phyloP scores from a whole-genome alignment of 1,140 invertebrate species.

The Trachymyrmex cornetzi region DNA sequence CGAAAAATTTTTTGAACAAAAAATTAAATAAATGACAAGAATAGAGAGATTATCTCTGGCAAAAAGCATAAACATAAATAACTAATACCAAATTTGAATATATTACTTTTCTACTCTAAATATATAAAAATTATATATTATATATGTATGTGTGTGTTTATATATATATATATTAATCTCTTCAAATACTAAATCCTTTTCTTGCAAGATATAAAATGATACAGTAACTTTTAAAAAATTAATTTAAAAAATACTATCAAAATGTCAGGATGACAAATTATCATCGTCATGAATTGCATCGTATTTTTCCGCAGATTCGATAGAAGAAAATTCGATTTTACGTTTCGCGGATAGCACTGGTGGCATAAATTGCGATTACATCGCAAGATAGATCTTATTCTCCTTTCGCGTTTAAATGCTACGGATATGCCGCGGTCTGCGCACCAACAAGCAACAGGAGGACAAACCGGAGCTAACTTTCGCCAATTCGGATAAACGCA shows the following conservation, averaged over 20 bases:
- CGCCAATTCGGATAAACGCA: conserved; percentile 92
- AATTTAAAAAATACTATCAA: conserved; percentile 53
- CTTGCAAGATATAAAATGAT: conserved; percentile 52
- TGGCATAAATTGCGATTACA: conserved; percentile 33
- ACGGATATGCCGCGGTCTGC: conserved; percentile 88
- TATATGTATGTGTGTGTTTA: conserved; percentile 35
- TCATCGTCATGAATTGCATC: conserved; percentile 44
- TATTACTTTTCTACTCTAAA: conserved; percentile 62
- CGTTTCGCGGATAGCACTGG: conserved; percentile 15
- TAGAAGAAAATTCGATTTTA: conserved; percentile 9
- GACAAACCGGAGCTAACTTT: conserved; percentile 92
- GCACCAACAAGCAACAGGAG: conserved; percentile 92
- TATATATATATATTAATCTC: conserved; percentile 73
- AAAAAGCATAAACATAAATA: conserved; percentile 57
- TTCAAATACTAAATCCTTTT: conserved; percentile 69
- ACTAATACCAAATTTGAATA: conserved; percentile 47
- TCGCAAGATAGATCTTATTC: conserved; percentile 27
- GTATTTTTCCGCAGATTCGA: neutral
- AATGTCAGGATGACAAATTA: conserved; percentile 8
- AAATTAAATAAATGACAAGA: conserved; percentile 59
- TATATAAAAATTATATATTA: conserved; percentile 70
- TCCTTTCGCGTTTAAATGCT: conserved; percentile 85
- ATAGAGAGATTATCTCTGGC: conserved; percentile 17
- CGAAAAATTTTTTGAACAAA: neutral
- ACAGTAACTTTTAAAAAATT: conserved; percentile 31